Base-by-base conservation (phyloP, 2,113 vertebrate genomes). In the Urocitellus parryii region DNA sequence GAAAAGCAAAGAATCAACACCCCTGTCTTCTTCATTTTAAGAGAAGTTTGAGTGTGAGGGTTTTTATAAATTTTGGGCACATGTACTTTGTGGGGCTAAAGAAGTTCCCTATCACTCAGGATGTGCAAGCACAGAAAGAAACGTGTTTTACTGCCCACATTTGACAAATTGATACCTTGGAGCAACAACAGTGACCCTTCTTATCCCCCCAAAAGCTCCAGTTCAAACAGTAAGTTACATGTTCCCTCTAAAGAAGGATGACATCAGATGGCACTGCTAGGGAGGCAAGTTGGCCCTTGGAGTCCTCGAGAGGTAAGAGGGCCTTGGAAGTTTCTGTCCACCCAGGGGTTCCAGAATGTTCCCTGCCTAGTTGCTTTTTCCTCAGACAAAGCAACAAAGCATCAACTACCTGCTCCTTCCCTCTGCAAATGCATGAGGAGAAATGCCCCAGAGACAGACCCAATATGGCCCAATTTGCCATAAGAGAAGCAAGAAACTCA, bases 401-500 rank as follows among this genome's bases (percentile, higher is more conserved):
- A 76, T 22, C 81, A 78, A 86, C 88, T 82, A 76, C 63, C 77
- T 94, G 37, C n/a, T 87, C 79, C 70, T 86, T 91, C 74, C 51
- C 18, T 94, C 70, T 94, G 74, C 82, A 91, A 97, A 96, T 96
- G 70, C 48, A 65, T 86, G 87, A 81, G 53, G 96, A 81, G 37
- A 96, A 63, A 90, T 77, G 72, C 92, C 96, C 97, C 94, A 94
- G 96, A 97, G 85, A 98, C 95, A 97, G 88, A 70, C 96, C 83
- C 29, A 11, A 8, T 89, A 34, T 84, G 63, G 72, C 48, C 80
- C 72, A 56, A 74, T 96, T 96, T 96, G 89, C 86, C 84, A 20
- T 22, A 22, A 78, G 76, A 96, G 82, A 96, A 97, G 96, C 95
- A 96, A 98, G 96, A 97, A 93, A 97, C 61, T 51, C 37, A 80